Evolutionary conservation across 2,113 vertebrate species (phyloP).

Genomic region (Leucosticte australis): DNA sequence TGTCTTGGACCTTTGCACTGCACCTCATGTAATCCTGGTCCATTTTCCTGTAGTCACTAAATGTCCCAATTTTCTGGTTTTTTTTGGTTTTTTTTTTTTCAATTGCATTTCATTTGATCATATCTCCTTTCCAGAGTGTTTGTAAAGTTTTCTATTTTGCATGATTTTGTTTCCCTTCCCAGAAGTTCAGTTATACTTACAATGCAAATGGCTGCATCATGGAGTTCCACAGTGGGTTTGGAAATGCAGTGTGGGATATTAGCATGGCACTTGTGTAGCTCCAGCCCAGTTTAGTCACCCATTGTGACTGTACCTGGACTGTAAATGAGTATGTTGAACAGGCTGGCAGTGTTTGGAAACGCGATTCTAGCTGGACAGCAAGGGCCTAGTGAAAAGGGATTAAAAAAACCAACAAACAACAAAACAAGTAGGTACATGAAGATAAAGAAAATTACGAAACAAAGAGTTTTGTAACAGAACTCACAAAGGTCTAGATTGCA

Average conservation of each 20-base stretch:
- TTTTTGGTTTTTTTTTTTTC: no score
- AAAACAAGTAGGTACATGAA: neutral
- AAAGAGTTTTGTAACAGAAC: neutral
- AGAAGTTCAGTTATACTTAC: neutral
- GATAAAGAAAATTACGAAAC: neutral
- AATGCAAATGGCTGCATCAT: neutral
- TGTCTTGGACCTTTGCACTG: no score
- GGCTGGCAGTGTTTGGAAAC: neutral
- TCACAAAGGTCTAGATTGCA: neutral
- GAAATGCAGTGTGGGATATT: neutral
- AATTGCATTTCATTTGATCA: no score
- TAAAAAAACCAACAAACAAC: neutral
- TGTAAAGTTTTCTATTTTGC: no score
- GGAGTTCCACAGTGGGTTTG: neutral
- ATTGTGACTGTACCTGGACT: neutral
- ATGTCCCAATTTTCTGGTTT: no score
- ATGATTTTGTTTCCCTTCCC: no score
- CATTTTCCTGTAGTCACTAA: no score
- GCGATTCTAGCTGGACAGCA: fast-evolving
- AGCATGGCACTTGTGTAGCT: neutral
- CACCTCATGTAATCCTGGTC: no score
- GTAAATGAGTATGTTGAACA: neutral
- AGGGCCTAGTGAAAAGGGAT: neutral
- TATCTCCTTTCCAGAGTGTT: no score
- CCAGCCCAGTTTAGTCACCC: neutral